phyloP scores from a whole-genome alignment of 2,113 vertebrate genomes.

The Prionailurus bengalensis region DNA sequence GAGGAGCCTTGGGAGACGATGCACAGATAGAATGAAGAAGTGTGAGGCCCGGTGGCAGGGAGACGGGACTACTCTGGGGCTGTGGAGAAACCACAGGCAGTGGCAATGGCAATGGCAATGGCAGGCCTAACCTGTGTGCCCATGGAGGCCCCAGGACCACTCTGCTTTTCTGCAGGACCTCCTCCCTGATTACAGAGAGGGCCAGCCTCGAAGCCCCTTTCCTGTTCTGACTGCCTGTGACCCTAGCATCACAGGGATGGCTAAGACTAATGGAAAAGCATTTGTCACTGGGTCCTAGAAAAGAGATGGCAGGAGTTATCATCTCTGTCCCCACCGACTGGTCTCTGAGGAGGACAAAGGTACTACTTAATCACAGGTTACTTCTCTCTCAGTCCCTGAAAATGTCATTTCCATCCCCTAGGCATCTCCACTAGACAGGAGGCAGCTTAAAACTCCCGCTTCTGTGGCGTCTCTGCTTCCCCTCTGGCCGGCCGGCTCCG shows the following conservation, averaged over 20 bases:
- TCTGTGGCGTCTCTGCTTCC: not conserved
- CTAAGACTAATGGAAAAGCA: not conserved
- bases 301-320: not conserved
- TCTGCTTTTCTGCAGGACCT: not conserved
- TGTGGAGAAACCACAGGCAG: not conserved
- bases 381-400: not conserved
- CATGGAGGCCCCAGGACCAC: not conserved
- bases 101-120: too few species aligned
- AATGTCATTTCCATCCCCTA: not conserved
- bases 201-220: not conserved
- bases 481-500: not conserved
- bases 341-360: not conserved
- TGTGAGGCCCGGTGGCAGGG: not conserved
- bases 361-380: not conserved
- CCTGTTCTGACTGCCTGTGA: not conserved
- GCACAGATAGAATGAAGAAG: not conserved
- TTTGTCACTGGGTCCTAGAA: not conserved
- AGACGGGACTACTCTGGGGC: fast-evolving
- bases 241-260: not conserved
- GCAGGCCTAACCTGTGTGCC: not conserved
- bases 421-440: not conserved
- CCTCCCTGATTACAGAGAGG: not conserved
- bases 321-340: not conserved
- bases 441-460: not conserved
- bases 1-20: not conserved